A percentile compares a stretch with the other conserved stretches of the same genome.
Evolutionary conservation across 2,888 invertebrate genomes (phyloP).

Genomic region (Beris chalybata): DNA sequence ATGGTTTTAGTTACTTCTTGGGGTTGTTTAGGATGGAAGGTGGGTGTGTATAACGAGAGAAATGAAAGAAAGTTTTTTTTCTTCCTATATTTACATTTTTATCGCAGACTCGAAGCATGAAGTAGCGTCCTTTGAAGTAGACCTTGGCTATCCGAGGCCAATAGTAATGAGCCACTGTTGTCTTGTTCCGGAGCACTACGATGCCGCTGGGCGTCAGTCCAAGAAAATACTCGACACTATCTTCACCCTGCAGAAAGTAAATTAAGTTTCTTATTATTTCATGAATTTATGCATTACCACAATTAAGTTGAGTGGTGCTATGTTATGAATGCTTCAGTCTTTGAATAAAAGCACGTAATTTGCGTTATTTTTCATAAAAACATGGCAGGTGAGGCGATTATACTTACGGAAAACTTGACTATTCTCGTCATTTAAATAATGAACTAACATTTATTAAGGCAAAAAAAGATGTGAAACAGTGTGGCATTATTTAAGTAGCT

Average conservation of each 20-base stretch:
- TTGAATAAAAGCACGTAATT: no score
- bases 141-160: constrained; percentile 98
- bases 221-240: constrained; percentile 94
- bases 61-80: constrained; percentile 15
- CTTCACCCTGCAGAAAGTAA: constrained; percentile 74
- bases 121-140: constrained; percentile 94
- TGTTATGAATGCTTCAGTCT: no score
- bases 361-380: no score
- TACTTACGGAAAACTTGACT: no score
- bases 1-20: background rate
- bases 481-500: no score
- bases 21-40: background rate
- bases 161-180: constrained; percentile 96
- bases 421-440: no score
- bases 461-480: no score
- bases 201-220: constrained; percentile 95
- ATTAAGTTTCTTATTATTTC: no score
- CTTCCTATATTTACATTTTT: constrained; percentile 77
- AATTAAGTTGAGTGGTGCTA: no score
- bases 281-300: no score
- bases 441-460: no score
- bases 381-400: no score
- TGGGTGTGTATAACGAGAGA: background rate
- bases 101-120: constrained; percentile 93
- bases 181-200: constrained; percentile 90